These are phyloP conservation scores for Drosophila meridionalis DNA, from an alignment of 2,888 invertebrate genomes.

Conservation along the genomic window DNA sequence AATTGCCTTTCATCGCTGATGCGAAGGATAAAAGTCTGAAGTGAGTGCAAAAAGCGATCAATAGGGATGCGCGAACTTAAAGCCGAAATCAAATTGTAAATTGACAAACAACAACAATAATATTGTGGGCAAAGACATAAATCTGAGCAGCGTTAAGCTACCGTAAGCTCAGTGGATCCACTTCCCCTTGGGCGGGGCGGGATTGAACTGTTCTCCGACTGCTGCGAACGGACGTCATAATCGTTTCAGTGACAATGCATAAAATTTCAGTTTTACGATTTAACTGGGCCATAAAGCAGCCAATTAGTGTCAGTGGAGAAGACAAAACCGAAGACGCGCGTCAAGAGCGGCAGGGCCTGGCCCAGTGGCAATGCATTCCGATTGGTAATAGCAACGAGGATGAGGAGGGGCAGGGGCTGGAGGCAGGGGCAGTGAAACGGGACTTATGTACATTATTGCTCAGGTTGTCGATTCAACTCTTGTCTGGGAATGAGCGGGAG, in stretches of 20 bases:
- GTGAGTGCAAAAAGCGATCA: constrained; percentile 61
- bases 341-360: constrained; percentile 12
- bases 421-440: neutral
- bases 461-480: constrained; percentile 16
- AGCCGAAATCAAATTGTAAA: constrained; percentile 76
- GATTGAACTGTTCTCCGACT: constrained; percentile 37
- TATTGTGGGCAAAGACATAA: constrained; percentile 69
- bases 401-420: neutral
- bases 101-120: constrained; percentile 48
- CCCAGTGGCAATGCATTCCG: constrained; percentile 34
- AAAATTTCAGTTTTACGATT: constrained; percentile 82
- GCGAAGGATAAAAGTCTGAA: constrained; percentile 25
- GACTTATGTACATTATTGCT: constrained; percentile 1
- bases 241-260: constrained; percentile 80
- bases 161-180: constrained; percentile 42
- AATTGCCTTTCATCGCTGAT: neutral
- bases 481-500: neutral
- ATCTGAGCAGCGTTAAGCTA: constrained; percentile 62
- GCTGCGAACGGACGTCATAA: constrained; percentile 77
- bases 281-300: constrained; percentile 79
- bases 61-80: constrained; percentile 46
- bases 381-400: neutral
- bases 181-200: constrained; percentile 29
- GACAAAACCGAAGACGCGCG: constrained; percentile 23
- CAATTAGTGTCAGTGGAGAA: constrained; percentile 81